These are phyloP conservation scores for Chionis minor DNA, from an alignment of 2,113 vertebrate species.

Conservation along the genomic window DNA sequence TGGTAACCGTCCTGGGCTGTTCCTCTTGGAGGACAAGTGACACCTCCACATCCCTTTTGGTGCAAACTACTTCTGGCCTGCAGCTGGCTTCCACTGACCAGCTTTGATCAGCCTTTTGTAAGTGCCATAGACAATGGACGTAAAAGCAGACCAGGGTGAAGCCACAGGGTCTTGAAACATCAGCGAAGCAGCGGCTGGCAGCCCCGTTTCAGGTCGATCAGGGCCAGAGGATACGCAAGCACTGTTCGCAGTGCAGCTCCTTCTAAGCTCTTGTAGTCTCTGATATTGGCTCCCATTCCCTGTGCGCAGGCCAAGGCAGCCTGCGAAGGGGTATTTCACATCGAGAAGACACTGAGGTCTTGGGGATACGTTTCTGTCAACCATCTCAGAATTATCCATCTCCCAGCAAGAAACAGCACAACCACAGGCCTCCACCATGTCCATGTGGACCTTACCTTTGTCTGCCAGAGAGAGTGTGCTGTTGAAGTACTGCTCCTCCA, in stretches of 20 bases:
- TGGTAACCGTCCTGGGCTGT: background rate
- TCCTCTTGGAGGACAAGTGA: background rate
- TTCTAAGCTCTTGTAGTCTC: background rate
- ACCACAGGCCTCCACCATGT: background rate
- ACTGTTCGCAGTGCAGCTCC: background rate
- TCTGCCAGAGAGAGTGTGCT: slow-evolving; percentile 88
- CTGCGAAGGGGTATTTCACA: background rate
- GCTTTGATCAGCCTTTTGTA: background rate
- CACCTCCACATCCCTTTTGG: background rate
- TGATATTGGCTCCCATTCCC: background rate
- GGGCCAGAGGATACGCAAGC: background rate
- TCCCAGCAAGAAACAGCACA: background rate
- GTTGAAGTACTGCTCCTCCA: slow-evolving; percentile 92
- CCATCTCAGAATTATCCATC: background rate
- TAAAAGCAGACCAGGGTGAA: accelerated
- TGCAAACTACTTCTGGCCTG: background rate
- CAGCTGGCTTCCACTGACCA: background rate
- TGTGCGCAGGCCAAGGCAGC: background rate
- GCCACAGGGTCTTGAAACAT: background rate
- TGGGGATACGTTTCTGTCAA: background rate
- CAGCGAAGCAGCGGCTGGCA: background rate
- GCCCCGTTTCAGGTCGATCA: background rate
- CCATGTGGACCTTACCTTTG: slow-evolving; percentile 77
- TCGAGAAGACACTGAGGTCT: accelerated
- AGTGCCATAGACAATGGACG: accelerated